Base-by-base conservation (phyloP, 2,113 vertebrate genomes). In the Sterna hirundo region DNA sequence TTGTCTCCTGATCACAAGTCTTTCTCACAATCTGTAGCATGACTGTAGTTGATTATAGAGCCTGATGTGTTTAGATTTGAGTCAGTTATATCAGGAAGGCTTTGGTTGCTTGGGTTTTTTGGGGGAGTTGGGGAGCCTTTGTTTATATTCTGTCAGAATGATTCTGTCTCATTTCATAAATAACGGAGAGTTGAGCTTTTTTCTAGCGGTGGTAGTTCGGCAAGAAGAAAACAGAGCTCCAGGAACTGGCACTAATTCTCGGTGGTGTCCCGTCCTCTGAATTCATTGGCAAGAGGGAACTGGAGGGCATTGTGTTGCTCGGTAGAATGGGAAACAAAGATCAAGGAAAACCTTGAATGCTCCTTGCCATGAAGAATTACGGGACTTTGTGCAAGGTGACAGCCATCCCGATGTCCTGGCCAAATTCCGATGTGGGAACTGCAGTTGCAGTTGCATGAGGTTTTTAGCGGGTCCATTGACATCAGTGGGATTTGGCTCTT, bases 331-430 rank as follows among this genome's bases (percentile, higher is more conserved):
- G 51, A 64, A 80, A 30, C 42, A 68, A 79, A 82, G 44, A 88
- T 47, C 49, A 95, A 93, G 93, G 66, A 75, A 38, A 85, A 83
- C 91, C 83, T 90, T 96, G 83, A 96, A 38, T 62, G 76, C 71
- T 92, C 70, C 66, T 83, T 81, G 77, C 88, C 84, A 13, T 80
- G 93, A 92, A n/a, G 93, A 92, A 95, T 75, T 68, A 70, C 70
- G 52, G 93, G 96, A 89, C 86, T 93, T 78, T 97, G 88, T 96
- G 89, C 68, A 69, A 93, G 88, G 93, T 96, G 94, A 87, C 93
- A 85, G 87, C 93, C 25, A 2, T 54, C 65, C 84, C 12, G 3
- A 6, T 47, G 79, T 7, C 77, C 2, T 2, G 3, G 96, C 89
- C 92, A 12, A 40, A 22, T 54, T 82, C 86, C 86, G 64, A 0